Percentiles rank a stretch among this genome's conserved stretches.
Evolutionary conservation across 2,113 vertebrate genomes (phyloP).

Genomic region (Aviceda subcristata): DNA sequence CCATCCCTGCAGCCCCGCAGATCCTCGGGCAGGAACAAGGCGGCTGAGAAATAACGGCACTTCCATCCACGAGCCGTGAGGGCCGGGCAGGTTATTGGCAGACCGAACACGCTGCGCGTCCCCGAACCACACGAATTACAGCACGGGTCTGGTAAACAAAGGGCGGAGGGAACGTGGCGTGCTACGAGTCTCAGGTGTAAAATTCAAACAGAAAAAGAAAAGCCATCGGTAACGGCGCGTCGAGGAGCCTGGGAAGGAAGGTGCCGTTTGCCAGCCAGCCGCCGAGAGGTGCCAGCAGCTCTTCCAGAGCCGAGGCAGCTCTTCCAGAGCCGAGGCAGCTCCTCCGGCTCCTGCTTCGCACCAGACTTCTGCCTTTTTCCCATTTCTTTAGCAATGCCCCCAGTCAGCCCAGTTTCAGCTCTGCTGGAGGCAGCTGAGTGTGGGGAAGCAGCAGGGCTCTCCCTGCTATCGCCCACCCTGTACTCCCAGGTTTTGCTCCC

Average conservation of each 20-base stretch:
- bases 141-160: neutral
- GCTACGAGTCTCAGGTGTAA: rapidly evolving
- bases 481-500: rapidly evolving
- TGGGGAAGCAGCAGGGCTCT: neutral
- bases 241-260: neutral
- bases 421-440: rapidly evolving
- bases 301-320: neutral
- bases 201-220: neutral
- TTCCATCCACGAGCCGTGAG: neutral
- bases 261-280: neutral
- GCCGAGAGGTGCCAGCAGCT: neutral
- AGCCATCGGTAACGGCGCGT: neutral
- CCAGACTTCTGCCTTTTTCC: neutral
- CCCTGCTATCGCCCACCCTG: neutral
- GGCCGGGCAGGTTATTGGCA: too few relatives aligned
- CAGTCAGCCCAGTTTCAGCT: neutral
- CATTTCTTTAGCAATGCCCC: neutral
- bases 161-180: rapidly evolving
- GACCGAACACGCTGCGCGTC: rapidly evolving
- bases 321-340: neutral
- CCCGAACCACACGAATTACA: neutral
- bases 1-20: rapidly evolving
- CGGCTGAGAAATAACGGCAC: rapidly evolving
- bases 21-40: neutral
- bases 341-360: neutral